A percentile compares a stretch with the other conserved stretches of the same genome.
Evolutionary conservation across 2,797 vertebrate species (phyloP).

Genomic region (Gadopsis bispinosus): DNA sequence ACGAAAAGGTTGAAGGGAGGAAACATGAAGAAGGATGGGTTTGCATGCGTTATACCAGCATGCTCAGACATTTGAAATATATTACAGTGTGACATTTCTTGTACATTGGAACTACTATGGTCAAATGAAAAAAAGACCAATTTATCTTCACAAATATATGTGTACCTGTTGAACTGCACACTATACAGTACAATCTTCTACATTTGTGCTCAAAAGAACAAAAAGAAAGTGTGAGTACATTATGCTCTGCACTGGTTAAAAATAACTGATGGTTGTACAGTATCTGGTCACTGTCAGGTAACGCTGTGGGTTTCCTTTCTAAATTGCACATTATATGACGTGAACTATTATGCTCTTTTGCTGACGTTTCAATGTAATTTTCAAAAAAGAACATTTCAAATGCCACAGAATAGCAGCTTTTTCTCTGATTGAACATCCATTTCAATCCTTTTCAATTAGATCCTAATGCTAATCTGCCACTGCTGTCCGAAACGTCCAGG

Average conservation of each 20-base stretch:
- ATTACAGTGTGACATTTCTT: not conserved
- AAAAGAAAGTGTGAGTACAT: not conserved
- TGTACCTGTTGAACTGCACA: not conserved
- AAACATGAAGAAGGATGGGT: slow-evolving; percentile 3
- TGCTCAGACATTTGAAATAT: not conserved
- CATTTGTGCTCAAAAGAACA: not conserved
- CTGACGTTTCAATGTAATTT: not conserved
- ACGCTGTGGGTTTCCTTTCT: not conserved
- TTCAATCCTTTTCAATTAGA: not conserved
- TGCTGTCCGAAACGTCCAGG: not conserved
- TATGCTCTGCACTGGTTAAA: slow-evolving; percentile 8
- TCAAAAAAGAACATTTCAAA: not conserved
- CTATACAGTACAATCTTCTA: not conserved
- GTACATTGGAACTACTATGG: not conserved
- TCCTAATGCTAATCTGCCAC: not conserved
- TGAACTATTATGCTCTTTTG: slow-evolving; percentile 1
- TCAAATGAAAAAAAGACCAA: not conserved
- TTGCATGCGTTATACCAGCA: not conserved
- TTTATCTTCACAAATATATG: not conserved
- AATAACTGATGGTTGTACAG: not conserved
- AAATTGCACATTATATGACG: slow-evolving; percentile 1
- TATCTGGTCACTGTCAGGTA: not conserved
- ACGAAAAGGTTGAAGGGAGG: slow-evolving; percentile 1
- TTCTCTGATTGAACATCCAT: slow-evolving; percentile 14
- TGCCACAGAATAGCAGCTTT: not conserved